Conservation (phyloP, 2,888 invertebrate species). For the Nemotelus pantherinus region DNA sequence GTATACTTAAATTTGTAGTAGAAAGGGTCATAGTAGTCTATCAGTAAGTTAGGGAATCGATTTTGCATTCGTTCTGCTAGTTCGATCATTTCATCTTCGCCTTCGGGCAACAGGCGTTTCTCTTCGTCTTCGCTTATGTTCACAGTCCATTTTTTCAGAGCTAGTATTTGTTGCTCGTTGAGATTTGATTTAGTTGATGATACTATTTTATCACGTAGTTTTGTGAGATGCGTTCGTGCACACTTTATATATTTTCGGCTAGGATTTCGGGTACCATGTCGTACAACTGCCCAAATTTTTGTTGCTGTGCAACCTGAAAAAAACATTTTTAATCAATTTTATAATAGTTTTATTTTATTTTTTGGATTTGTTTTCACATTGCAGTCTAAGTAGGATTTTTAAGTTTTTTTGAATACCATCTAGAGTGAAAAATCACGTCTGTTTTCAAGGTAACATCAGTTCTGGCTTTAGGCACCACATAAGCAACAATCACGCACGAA, state of each 20-base stretch:
- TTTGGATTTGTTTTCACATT: too few relatives aligned
- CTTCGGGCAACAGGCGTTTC: slow-evolving; percentile 76
- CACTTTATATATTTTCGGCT: slow-evolving; percentile 68
- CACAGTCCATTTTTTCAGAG: slow-evolving; percentile 71
- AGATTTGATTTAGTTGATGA: slow-evolving; percentile 66
- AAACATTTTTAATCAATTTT: neutral
- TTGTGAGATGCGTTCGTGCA: slow-evolving; percentile 68
- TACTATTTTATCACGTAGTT: slow-evolving; percentile 69
- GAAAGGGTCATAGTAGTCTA: slow-evolving; percentile 68
- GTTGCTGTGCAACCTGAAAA: slow-evolving; percentile 70
- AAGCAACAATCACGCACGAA: too few relatives aligned
- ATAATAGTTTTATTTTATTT: too few relatives aligned
- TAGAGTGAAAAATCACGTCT: too few relatives aligned
- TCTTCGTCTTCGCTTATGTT: slow-evolving; percentile 67
- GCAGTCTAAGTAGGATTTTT: too few relatives aligned
- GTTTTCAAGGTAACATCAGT: too few relatives aligned
- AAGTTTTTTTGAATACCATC: too few relatives aligned
- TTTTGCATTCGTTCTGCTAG: slow-evolving; percentile 79
- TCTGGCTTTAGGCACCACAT: too few relatives aligned
- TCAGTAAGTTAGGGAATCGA: slow-evolving; percentile 74
- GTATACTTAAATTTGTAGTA: slow-evolving; percentile 77
- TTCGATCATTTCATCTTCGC: slow-evolving; percentile 77
- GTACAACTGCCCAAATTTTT: slow-evolving; percentile 79
- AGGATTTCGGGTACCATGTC: slow-evolving; percentile 84
- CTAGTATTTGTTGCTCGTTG: slow-evolving; percentile 63